A percentile compares a stretch with the other conserved stretches of the same genome.
phyloP scores from a whole-genome alignment of 2,113 vertebrate genomes.

The Vulpes ferrilata region DNA sequence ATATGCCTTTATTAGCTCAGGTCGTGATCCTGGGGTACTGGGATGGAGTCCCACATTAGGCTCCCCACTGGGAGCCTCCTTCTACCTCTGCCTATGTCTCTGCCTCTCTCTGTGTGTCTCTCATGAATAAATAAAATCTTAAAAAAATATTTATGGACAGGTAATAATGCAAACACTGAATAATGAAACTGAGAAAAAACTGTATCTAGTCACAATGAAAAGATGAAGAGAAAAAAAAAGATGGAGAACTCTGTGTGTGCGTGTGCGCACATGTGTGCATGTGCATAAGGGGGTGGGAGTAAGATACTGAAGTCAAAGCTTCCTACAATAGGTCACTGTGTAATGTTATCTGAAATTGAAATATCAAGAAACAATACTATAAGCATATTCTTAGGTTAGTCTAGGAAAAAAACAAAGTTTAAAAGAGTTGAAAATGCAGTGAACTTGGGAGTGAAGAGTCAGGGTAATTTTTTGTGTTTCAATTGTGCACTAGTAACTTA shows the following conservation, averaged over 20 bases:
- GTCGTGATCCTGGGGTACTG: no score
- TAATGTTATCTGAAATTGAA: not conserved
- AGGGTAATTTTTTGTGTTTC: not conserved
- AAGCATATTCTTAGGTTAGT: not conserved
- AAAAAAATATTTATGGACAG: not conserved
- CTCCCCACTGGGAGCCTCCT: no score
- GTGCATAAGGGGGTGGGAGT: accelerated
- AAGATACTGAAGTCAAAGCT: not conserved
- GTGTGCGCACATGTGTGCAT: accelerated
- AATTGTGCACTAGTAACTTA: not conserved
- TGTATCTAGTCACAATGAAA: no score
- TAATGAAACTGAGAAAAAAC: not conserved
- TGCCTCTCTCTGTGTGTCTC: no score
- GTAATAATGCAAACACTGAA: not conserved
- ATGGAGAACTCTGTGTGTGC: not conserved
- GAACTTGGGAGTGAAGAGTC: not conserved
- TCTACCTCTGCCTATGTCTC: no score
- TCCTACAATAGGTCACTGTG: not conserved
- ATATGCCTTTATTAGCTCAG: no score
- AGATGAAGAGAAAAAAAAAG: not conserved
- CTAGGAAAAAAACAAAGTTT: not conserved
- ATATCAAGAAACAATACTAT: not conserved
- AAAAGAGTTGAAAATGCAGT: not conserved
- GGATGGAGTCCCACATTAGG: no score
- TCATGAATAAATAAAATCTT: no score